Base-by-base conservation (phyloP, 1,140 invertebrate genomes). In the Tetragnatha versicolor region DNA sequence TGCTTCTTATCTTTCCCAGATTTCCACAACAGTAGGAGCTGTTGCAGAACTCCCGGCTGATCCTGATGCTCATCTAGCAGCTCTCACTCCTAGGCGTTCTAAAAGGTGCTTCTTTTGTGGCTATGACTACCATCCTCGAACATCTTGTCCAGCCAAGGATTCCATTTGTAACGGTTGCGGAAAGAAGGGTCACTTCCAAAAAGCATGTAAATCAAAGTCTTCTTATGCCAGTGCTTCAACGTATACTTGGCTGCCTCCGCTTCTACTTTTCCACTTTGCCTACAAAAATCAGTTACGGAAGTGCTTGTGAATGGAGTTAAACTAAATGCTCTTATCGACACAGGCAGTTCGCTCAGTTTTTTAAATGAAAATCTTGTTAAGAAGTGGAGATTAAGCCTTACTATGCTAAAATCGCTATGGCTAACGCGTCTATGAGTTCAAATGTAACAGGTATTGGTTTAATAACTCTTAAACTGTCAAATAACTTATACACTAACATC, bases 181-280 rank as follows among this genome's bases (percentile, higher is more conserved):
- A 9, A 68, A 47, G 42, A 68, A 68, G 49, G 65, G 65, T 27
- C 45, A 68, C 22, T 68, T 27, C 42, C 42, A 45, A 27, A 4
- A 17, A n/a, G 65, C 49, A n/a, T 68, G 42, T 29, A 68, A 68
- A 49, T 47, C 27, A 68, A 68, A 49, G 42, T 39, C 61, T 17
- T 22, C 31, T 6, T 20, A 65, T 22, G 37, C 35, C 20, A 39
- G 10, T 20, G 20, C 37, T 5, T 42, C 61, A 22, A 25, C 22
- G 20, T 17, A 20, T 4, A 10, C 14, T 22, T 42, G 10, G 61
- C 39, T 17, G 31, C 65, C 29, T 27, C 42, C 31, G 14, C 22
- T 47, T 68, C 39, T 6, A 4, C 20, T 22, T 29, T 29, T 22
- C 65, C 65, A 9, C 31, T 10, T 7, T 65, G 61, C 27, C 65